These are phyloP conservation scores for Thaumatotibia leucotreta DNA, from an alignment of 1,140 invertebrate genomes.

Conservation along the genomic window DNA sequence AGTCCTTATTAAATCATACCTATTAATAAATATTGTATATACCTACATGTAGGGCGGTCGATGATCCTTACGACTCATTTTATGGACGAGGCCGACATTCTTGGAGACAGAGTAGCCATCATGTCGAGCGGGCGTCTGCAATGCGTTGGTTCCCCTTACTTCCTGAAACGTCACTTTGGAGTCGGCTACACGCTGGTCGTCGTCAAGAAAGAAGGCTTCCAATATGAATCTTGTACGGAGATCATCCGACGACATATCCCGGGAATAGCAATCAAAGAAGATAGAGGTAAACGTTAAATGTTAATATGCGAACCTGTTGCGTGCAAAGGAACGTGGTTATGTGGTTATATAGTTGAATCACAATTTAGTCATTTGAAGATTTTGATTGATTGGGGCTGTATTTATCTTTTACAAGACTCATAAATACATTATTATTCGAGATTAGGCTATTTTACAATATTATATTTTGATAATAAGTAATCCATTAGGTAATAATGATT, in stretches of 20 bases:
- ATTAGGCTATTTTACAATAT: no score
- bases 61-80: conserved; percentile 97
- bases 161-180: conserved; percentile 83
- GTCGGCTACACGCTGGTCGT: conserved; percentile 85
- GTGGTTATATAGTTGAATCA: no score
- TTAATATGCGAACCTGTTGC: no score
- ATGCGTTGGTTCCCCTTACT: conserved; percentile 79
- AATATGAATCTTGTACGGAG: conserved; percentile 37
- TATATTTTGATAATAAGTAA: no score
- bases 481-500: no score
- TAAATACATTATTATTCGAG: no score
- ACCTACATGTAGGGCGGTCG: conserved; percentile 77
- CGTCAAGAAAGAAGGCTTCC: conserved; percentile 54
- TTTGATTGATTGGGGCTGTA: no score
- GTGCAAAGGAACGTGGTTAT: no score
- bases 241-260: conserved; percentile 55
- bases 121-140: conserved; percentile 88
- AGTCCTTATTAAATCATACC: neutral
- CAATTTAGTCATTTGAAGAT: no score
- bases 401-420: no score
- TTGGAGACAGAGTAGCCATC: conserved; percentile 95
- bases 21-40: neutral
- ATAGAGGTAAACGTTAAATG: conserved; percentile 37
- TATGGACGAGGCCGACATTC: conserved; percentile 98
- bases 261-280: conserved; percentile 41